Base-by-base conservation (phyloP, 2,888 invertebrate species). In the Apomyelois bistriatella region DNA sequence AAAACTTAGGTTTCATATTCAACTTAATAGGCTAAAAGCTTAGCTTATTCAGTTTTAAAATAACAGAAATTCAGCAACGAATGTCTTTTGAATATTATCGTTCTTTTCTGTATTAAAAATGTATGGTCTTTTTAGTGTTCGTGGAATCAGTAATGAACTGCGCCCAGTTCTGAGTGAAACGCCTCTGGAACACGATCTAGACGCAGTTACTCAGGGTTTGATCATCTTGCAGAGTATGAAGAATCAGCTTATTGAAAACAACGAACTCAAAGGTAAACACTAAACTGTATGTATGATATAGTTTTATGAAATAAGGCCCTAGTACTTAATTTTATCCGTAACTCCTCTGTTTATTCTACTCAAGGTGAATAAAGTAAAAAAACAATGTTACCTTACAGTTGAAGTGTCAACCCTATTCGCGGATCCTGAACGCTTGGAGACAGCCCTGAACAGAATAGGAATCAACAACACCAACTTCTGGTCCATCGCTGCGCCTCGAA, bases 391-490 rank as follows among this genome's bases (percentile, higher is more conserved):
- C 22, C 0, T 32, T 9, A 1, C 67, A 89, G 87, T 87, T 50
- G 64, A 72, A 47, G 71, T 88, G 8, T 69, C 74, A 0, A 56
- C 68, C 6, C 48, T 84, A 60, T 84, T 88, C 61, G 65, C 74
- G 0, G 62, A 72, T 41, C 65, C 74, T 0, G 79, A 81, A 0
- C 61, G 58, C 0, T 55, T 89, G 47, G 85, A 87, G 61, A 1
- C 55, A 0, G 70, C 64, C 0, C 64, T 90, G 17, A 62, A 57
- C 12, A 56, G 58, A 0, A 66, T 82, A 0, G 89, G 88, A 12
- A 75, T 89, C 61, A 89, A 89, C 64, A 80, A 87, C 65, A 87
- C 89, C 36, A 84, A 86, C 67, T 88, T 89, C 74, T 90, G 88
- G 89, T 86, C 86, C 0, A 53, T 86, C 41, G 86, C 87, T 4